These are phyloP conservation scores for Bombus confusus DNA, from an alignment of 1,140 invertebrate species.

Conservation along the genomic window DNA sequence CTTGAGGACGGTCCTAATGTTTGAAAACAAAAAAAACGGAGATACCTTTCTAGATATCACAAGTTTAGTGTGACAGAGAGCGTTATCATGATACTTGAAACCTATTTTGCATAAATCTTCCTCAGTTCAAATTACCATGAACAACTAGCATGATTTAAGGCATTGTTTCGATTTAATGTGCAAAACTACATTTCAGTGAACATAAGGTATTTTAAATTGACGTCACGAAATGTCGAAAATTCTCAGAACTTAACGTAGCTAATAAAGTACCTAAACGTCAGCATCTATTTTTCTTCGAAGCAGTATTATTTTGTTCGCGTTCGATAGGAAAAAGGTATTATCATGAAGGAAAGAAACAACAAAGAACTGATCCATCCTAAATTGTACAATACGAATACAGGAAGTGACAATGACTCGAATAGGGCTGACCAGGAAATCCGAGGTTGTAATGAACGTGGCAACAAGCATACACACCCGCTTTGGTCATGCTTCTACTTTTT, in stretches of 20 bases:
- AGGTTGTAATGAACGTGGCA: constrained; percentile 46
- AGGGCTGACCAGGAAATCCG: constrained; percentile 52
- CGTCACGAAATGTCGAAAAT: too few relatives aligned
- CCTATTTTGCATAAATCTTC: not conserved
- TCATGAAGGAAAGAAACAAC: not conserved
- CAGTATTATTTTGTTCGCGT: not conserved
- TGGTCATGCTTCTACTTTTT: constrained; percentile 67
- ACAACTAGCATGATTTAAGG: not conserved
- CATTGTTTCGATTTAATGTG: not conserved
- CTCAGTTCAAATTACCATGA: not conserved
- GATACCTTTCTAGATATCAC: not conserved
- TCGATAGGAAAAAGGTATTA: not conserved
- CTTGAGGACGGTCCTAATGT: not conserved
- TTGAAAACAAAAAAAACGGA: not conserved
- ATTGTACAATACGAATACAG: not conserved
- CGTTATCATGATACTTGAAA: not conserved
- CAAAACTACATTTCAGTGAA: too few relatives aligned
- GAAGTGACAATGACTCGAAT: constrained; percentile 5
- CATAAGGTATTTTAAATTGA: too few relatives aligned
- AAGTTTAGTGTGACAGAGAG: not conserved
- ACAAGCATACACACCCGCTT: constrained; percentile 51
- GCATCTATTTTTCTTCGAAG: too few relatives aligned
- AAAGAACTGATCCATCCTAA: not conserved
- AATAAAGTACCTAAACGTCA: too few relatives aligned
- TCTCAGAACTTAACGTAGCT: too few relatives aligned